A percentile compares a stretch with the other conserved stretches of the same genome.
phyloP scores from a whole-genome alignment of 2,113 vertebrate species.

The Otis tarda region DNA sequence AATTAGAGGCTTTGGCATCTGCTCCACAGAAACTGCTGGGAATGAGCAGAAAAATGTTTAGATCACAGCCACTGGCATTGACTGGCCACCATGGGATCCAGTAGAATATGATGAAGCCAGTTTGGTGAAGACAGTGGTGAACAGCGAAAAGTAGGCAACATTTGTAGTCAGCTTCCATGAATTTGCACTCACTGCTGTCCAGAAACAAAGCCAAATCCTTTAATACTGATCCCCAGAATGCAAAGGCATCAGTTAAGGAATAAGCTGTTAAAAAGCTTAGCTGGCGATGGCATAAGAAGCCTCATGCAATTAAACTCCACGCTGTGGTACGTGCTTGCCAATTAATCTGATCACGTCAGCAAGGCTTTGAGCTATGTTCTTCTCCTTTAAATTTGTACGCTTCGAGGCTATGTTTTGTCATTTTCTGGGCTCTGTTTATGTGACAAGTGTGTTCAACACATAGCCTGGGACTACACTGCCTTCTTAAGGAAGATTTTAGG shows the following conservation, averaged over 20 bases:
- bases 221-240: slow-evolving; percentile 29
- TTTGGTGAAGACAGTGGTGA: not conserved
- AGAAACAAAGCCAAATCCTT: slow-evolving; percentile 33
- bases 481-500: not conserved
- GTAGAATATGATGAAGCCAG: accelerated
- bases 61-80: not conserved
- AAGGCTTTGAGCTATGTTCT: slow-evolving; percentile 28
- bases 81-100: not conserved
- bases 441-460: not conserved
- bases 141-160: not conserved
- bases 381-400: not conserved
- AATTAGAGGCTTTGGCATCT: not conserved
- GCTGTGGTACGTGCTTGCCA: not conserved
- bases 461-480: not conserved
- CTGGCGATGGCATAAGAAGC: slow-evolving; percentile 21
- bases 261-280: slow-evolving; percentile 65
- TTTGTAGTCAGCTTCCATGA: not conserved
- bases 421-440: not conserved
- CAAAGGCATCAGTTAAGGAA: slow-evolving; percentile 37
- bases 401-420: slow-evolving; percentile 39
- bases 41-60: not conserved
- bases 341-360: slow-evolving; percentile 58
- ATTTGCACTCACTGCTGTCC: not conserved
- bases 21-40: not conserved
- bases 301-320: slow-evolving; percentile 54